Base-by-base conservation (phyloP, 1,140 invertebrate species). In the Amyelois transitella region DNA sequence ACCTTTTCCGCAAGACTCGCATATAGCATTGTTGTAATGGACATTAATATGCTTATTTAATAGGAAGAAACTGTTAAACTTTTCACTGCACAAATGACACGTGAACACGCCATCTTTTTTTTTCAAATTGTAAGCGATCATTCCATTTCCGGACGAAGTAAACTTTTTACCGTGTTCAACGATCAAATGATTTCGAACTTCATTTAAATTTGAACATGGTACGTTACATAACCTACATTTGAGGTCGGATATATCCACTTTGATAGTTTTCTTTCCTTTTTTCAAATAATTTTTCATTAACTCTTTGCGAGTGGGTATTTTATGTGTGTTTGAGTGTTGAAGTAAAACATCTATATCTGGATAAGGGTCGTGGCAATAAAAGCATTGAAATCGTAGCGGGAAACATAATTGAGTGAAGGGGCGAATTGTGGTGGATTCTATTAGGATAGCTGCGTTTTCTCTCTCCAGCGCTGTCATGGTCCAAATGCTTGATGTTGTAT, bases 11-110 rank as follows among this genome's bases (percentile, higher is more conserved):
- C 87, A 89, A 5, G 73, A 73, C 20, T 87, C 82, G 47, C 85
- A 89, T 0, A 84, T 69, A 1, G 69, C 75, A 20, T 80, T 80
- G 18, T 61, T 75, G 17, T 79, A 82, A 62, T 84, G 77, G 1
- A 77, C 79, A 25, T 81, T 82, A 67, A 84, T 76, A 57, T 84
- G 81, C 5, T 73, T 57, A 60, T 84, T 81, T 5, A 84, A 44
- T 5, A 80, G 62, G 17, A 78, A 75, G 50, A 81, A 81, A 0
- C 75, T 77, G 51, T 77, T 71, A 48, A 81, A 80, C 2, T 58
- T 55, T 59, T 81, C 75, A 1, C 43, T 53, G 24, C 81, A 84
- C 14, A 79, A 55, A 51, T 84, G 77, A 28, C 81, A 84, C 0
- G 63, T 51, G 47, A 76, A 75, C 22, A 70, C 67, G 0, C 73